phyloP scores from a whole-genome alignment of 2,113 vertebrate genomes.

The Columba janthina region DNA sequence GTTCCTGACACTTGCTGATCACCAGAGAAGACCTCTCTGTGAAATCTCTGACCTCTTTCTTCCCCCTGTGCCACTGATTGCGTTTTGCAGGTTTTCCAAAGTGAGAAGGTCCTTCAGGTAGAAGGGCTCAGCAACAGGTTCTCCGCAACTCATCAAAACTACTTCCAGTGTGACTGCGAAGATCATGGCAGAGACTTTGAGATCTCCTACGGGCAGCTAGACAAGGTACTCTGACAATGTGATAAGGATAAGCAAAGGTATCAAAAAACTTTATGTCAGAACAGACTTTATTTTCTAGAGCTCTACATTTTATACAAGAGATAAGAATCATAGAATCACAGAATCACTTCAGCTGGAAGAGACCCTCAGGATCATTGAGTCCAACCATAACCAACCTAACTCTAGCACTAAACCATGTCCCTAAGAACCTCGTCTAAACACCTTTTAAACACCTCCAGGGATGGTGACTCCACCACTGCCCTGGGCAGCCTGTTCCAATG shows the following conservation, averaged over 20 bases:
- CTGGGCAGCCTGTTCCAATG: too few species aligned
- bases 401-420: too few species aligned
- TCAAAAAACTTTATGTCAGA: not conserved
- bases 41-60: not conserved
- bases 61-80: not conserved
- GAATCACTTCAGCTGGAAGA: too few species aligned
- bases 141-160: not conserved
- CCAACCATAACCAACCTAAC: too few species aligned
- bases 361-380: too few species aligned
- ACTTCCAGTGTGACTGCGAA: not conserved
- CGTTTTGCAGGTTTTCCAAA: not conserved
- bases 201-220: rapidly evolving
- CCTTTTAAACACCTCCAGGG: too few species aligned
- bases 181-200: not conserved
- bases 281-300: not conserved
- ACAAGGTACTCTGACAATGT: not conserved
- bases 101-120: not conserved
- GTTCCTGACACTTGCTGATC: not conserved
- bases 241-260: not conserved
- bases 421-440: too few species aligned
- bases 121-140: not conserved
- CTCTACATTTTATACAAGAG: not conserved
- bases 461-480: too few species aligned
- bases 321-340: too few species aligned
- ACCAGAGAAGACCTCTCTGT: not conserved